phyloP scores from a whole-genome alignment of 2,797 vertebrate genomes.

The Erithacus rubecula region DNA sequence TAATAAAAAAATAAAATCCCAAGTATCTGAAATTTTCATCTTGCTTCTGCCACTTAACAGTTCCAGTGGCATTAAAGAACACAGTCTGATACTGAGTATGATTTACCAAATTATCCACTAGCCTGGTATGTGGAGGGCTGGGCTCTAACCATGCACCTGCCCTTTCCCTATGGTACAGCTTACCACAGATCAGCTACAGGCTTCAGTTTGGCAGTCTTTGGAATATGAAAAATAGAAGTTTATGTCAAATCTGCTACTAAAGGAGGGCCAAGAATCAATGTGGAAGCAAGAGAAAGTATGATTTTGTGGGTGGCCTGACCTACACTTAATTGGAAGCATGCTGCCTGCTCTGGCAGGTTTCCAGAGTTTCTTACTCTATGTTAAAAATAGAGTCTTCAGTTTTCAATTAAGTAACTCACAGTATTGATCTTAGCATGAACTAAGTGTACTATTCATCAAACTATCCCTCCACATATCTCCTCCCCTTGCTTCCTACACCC shows the following conservation, averaged over 20 bases:
- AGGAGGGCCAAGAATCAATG: neutral
- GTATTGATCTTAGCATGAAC: neutral
- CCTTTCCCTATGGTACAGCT: neutral
- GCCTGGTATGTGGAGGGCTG: neutral
- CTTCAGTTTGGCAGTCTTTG: neutral
- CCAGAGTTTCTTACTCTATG: neutral
- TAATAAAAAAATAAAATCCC: neutral
- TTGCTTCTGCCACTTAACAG: neutral
- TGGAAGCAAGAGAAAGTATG: neutral
- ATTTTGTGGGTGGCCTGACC: neutral
- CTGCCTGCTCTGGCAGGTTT: neutral
- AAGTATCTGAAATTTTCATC: neutral
- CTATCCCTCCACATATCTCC: neutral
- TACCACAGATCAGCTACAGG: neutral
- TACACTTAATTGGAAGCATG: neutral
- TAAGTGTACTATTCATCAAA: neutral
- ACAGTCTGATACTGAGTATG: neutral
- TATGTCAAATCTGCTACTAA: neutral
- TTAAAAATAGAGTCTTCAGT: neutral
- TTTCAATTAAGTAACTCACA: neutral
- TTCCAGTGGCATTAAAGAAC: neutral
- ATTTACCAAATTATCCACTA: neutral
- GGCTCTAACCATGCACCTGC: accelerated
- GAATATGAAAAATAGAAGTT: neutral
- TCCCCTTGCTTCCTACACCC: neutral